phyloP scores from a whole-genome alignment of 2,797 vertebrate genomes.

The Lepus townsendii region DNA sequence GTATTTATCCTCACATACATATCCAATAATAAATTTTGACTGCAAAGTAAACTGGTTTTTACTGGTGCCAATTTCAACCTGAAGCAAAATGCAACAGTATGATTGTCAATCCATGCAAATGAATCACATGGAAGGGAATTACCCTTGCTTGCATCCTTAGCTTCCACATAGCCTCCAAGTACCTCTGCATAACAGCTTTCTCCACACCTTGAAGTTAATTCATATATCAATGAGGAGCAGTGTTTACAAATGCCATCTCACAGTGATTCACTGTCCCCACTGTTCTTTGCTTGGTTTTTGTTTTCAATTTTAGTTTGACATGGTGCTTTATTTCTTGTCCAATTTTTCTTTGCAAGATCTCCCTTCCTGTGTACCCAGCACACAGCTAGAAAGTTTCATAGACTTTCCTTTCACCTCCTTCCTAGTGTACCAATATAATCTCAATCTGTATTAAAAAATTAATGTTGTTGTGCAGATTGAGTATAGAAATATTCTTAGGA shows the following conservation, averaged over 20 bases:
- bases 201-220: constrained; percentile 39
- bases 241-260: background rate
- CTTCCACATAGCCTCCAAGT: background rate
- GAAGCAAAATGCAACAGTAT: constrained; percentile 51
- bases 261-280: background rate
- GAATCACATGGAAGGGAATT: background rate
- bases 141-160: constrained; percentile 5
- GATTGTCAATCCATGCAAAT: constrained; percentile 45
- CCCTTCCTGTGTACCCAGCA: constrained; percentile 50
- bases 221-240: background rate
- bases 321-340: constrained; percentile 66
- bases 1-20: background rate
- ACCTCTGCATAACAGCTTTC: background rate
- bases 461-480: constrained; percentile 86
- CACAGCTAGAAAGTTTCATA: constrained; percentile 78
- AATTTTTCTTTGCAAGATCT: constrained; percentile 47
- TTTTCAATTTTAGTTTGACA: constrained; percentile 62
- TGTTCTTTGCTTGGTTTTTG: constrained; percentile 1
- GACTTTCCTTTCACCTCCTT: constrained; percentile 78
- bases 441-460: constrained; percentile 87
- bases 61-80: background rate
- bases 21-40: constrained; percentile 5
- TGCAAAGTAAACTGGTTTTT: constrained; percentile 4
- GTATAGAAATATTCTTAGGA: constrained; percentile 83
- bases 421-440: constrained; percentile 85